Conservation (phyloP, 2,888 invertebrate genomes). For the Linnaemya tessellans region DNA sequence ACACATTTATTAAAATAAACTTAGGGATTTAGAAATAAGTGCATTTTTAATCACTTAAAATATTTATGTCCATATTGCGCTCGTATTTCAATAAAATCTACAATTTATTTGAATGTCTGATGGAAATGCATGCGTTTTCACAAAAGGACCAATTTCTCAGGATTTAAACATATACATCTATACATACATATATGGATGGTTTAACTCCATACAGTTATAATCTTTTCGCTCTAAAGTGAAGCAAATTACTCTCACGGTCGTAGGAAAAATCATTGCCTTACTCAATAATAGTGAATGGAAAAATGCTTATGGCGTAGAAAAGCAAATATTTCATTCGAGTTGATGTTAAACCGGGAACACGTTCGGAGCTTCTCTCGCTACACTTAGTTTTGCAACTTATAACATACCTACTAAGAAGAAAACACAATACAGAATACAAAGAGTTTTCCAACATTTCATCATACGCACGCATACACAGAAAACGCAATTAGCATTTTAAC, state of each 20-base stretch:
- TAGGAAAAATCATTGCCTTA: constrained; percentile 68
- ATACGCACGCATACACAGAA: constrained; percentile 65
- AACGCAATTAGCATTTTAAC: constrained; percentile 14
- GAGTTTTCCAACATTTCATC: constrained; percentile 57
- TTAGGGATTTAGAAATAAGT: no score
- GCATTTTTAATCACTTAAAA: no score
- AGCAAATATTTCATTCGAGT: constrained; percentile 74
- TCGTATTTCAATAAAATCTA: not conserved
- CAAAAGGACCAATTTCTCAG: not conserved
- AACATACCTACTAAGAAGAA: constrained; percentile 54
- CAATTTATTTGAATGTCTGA: not conserved
- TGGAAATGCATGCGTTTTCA: constrained; percentile 19
- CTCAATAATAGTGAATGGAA: constrained; percentile 57
- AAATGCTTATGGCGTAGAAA: constrained; percentile 62
- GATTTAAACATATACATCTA: constrained; percentile 2
- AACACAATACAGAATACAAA: constrained; percentile 43
- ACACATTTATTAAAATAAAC: no score
- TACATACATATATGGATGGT: no score
- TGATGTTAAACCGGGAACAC: constrained; percentile 77
- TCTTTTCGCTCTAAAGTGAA: constrained; percentile 53
- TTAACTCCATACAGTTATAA: constrained; percentile 26
- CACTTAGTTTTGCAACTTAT: constrained; percentile 63
- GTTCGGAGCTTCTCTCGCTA: constrained; percentile 74
- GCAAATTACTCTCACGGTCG: constrained; percentile 61
- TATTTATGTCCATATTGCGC: not conserved